phyloP scores from a whole-genome alignment of 2,888 invertebrate species.

The Cephus nigrinus region DNA sequence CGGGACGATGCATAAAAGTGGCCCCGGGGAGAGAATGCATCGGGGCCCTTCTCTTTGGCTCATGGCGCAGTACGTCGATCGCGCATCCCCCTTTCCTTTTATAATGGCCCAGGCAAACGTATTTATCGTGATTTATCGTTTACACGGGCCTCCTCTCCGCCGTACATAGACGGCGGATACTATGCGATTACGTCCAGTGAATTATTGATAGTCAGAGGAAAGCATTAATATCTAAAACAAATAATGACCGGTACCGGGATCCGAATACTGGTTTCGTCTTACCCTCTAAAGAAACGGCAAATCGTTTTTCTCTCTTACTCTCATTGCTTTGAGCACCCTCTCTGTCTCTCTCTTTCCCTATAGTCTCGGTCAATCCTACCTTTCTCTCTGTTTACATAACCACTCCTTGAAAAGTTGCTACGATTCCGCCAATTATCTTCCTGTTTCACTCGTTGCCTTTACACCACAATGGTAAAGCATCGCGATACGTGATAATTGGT shows the following conservation, averaged over 20 bases:
- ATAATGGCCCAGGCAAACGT: conserved; percentile 60
- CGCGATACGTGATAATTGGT: neutral
- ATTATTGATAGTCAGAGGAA: conserved; percentile 56
- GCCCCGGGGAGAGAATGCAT: conserved; percentile 38
- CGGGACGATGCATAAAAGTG: conserved; percentile 41
- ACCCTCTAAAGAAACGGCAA: neutral
- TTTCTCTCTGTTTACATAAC: conserved; percentile 9
- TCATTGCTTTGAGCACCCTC: conserved; percentile 8
- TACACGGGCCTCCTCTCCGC: conserved; percentile 54
- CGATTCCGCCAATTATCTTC: neutral
- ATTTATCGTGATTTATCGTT: conserved; percentile 64
- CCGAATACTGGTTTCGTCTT: conserved; percentile 5
- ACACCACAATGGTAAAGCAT: neutral
- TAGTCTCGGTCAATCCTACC: neutral
- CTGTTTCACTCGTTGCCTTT: neutral
- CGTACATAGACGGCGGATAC: conserved; percentile 24
- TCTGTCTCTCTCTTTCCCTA: conserved; percentile 2
- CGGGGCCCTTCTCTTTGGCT: conserved; percentile 13
- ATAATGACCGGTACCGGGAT: conserved; percentile 42
- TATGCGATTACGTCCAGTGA: conserved; percentile 56
- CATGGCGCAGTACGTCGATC: conserved; percentile 23
- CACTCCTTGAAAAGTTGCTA: neutral
- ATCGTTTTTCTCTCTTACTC: neutral
- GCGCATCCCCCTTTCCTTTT: conserved; percentile 38
- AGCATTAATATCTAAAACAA: conserved; percentile 59